Evolutionary conservation across 2,113 vertebrate genomes (phyloP), one percentile per base, ranked within the genome.

Genomic region (Amblyopsis rosae): DNA sequence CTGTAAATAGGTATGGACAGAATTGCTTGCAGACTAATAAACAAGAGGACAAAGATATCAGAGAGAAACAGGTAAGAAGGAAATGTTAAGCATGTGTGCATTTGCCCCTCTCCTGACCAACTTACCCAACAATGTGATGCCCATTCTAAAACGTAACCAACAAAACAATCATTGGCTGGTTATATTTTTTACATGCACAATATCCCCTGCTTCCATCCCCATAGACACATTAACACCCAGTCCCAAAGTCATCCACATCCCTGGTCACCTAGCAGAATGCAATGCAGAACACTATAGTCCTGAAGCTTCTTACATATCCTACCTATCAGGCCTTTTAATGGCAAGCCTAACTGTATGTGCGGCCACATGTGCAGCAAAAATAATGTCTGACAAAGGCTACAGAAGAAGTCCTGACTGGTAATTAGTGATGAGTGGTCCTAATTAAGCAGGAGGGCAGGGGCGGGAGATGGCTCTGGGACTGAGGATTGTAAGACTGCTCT

Each of bases 151-250:
- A 83, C 82, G 53, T 33, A 83, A 89, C 76, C 81, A 86, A 86
- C 76, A 86, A 86, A 87, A 89, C 84, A 86, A 87, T 91, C 81
- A 89, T 85, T 85, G 82, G 82, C 88, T 86, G 78, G 88, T 87
- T 91, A 91, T 62, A 70, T 90, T 6, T 41, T 26, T 88, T 91
- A 91, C 90, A 91, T 90, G 90, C 87, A 89, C 81, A 89, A 77
- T 86, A 77, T 63, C 69, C 82, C 83, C 74, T 4, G 51, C 63
- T 70, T 57, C 53, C 41, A 64, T 62, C 59, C 61, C 75, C 51
- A 59, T n/a, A 85, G 73, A 88, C 75, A 83, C 75, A 86, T 82
- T 86, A 87, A 84, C 69, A 69, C 81, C 77, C 75, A 77, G 68
- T 86, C 86, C 85, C 85, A 86, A 91, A 88, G 81, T 85, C 84